These are phyloP conservation scores for Cabera pusaria DNA, from an alignment of 2,888 invertebrate genomes.

Conservation along the genomic window DNA sequence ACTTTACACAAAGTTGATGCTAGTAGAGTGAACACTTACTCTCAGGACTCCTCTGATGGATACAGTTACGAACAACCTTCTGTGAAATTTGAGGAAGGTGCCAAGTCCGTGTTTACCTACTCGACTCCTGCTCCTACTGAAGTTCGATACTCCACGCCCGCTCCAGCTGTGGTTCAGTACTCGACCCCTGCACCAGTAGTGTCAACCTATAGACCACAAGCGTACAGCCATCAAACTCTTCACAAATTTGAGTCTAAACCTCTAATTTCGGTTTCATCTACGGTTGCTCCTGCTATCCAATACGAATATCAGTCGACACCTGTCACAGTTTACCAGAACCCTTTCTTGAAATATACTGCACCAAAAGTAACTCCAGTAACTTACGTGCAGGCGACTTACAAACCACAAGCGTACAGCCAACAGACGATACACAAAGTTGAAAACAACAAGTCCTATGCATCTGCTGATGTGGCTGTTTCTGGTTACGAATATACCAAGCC, in stretches of 20 bases:
- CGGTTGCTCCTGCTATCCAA: constrained; percentile 52
- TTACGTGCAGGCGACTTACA: constrained; percentile 47
- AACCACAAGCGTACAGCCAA: constrained; percentile 56
- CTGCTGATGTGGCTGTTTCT: constrained; percentile 42
- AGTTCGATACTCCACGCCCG: constrained; percentile 26
- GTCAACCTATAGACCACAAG: constrained; percentile 49
- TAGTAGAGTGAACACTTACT: constrained; percentile 48
- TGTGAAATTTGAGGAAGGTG: constrained; percentile 48
- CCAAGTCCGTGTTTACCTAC: constrained; percentile 47
- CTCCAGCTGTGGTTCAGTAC: constrained; percentile 25
- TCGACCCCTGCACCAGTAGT: constrained; percentile 26
- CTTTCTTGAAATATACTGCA: constrained; percentile 60
- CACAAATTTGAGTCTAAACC: constrained; percentile 56
- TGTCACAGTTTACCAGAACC: constrained; percentile 66
- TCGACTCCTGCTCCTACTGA: constrained; percentile 53
- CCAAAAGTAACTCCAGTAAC: constrained; percentile 56
- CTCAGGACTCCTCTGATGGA: constrained; percentile 42
- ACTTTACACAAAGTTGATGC: constrained; percentile 62
- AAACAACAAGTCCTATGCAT: constrained; percentile 43
- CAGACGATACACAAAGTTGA: constrained; percentile 60
- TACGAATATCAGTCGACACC: constrained; percentile 61
- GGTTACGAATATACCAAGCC: constrained; percentile 43
- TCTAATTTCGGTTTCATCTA: constrained; percentile 54
- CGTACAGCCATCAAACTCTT: constrained; percentile 55
- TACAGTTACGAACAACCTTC: constrained; percentile 56